These are phyloP conservation scores for Tipula helvola DNA, from an alignment of 2,888 invertebrate species.

Conservation along the genomic window DNA sequence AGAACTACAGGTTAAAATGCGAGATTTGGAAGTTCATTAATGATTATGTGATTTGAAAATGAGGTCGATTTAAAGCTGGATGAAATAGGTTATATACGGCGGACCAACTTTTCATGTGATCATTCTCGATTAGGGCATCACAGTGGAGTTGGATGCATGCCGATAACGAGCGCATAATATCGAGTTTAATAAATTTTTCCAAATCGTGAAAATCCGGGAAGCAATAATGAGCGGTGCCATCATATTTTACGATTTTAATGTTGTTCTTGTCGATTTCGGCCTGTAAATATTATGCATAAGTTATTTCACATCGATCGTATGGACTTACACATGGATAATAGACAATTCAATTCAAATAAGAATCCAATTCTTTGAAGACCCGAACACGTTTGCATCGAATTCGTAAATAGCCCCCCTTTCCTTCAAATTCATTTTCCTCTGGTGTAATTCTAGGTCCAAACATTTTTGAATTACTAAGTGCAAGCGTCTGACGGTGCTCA, in stretches of 20 bases:
- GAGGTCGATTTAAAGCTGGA: not conserved
- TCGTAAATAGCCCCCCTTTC: too few relatives aligned
- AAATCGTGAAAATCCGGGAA: constrained; percentile 54
- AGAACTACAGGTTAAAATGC: too few relatives aligned
- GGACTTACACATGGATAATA: constrained; percentile 51
- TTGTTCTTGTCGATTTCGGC: constrained; percentile 27
- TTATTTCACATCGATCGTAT: not conserved
- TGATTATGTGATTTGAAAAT: constrained; percentile 42
- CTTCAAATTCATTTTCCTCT: too few relatives aligned
- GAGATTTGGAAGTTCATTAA: too few relatives aligned
- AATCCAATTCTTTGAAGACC: too few relatives aligned
- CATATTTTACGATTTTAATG: constrained; percentile 12
- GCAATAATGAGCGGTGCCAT: constrained; percentile 25
- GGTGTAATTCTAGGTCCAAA: too few relatives aligned
- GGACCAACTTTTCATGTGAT: not conserved
- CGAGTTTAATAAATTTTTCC: constrained; percentile 61
- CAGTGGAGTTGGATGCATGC: constrained; percentile 84
- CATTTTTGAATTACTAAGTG: too few relatives aligned
- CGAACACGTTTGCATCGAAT: too few relatives aligned
- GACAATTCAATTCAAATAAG: too few relatives aligned
- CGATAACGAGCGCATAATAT: constrained; percentile 71
- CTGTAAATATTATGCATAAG: not conserved
- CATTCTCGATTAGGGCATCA: constrained; percentile 60
- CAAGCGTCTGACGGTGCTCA: too few relatives aligned
- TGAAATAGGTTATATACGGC: not conserved